Base-by-base conservation (phyloP, 2,888 invertebrate genomes). In the Mythimna vitellina region DNA sequence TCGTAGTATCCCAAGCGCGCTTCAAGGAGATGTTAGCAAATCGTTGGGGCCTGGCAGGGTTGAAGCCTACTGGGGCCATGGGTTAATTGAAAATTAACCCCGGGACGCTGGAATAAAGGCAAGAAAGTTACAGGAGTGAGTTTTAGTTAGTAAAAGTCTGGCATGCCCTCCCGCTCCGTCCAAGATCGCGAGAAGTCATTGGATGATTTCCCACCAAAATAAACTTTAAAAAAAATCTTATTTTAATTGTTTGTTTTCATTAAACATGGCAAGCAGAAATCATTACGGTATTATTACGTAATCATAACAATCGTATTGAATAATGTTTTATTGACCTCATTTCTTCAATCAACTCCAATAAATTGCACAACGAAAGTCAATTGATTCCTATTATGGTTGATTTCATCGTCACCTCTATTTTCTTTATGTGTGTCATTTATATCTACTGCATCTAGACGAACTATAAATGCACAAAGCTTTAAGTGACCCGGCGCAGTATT, bases 261-360 rank as follows among this genome's bases (percentile, higher is more conserved):
- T n/a, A 0, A 38, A 51, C 56, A 2, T n/a, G 17, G 1, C 46
- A 38, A 20, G 8, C 7, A 49, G 20, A 10, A 7, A 42, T 10
- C 6, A 46, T 38, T 73, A 32, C 54, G 7, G 58, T 5, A 51
- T 35, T 10, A 65, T 68, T 78, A 29, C 25, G 8, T 57, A 57
- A 64, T 57, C 35, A 56, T 56, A 63, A 20, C 29, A 56, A 35
- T 60, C 12, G n/a, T 57, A 42, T 62, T 49, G 54, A 69, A 65
- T 58, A 78, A 29, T 20, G 32, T 61, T 68, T 64, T 57, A 64
- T 73, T 73, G 73, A 9, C 73, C 82, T 82, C 3, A 63, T 78
- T 80, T 67, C 61, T 70, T 58, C 73, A 80, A 78, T 78, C 73
- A 82, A 67, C 25, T 67, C 8, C 73, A 82, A 82, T 78, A 73